Base-by-base conservation (phyloP, 2,888 invertebrate genomes). In the Phlogophora meticulosa region DNA sequence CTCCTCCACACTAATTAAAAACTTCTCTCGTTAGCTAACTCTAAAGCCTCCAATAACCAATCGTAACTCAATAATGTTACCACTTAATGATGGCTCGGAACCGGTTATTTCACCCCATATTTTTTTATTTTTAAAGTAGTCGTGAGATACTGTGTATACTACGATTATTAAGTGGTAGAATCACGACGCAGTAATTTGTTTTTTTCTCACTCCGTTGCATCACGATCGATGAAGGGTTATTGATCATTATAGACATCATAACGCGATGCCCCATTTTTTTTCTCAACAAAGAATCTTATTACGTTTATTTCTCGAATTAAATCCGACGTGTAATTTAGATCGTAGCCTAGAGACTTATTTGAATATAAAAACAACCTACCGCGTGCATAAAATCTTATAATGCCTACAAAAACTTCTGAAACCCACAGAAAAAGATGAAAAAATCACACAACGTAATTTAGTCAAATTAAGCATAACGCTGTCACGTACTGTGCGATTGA, bases 101-200 rank as follows among this genome's bases (percentile, higher is more conserved):
- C 75, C 72, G 82, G 82, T 81, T 72, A 74, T 55, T 74, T 70
- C 70, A 78, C 82, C 82, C 75, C 36, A 81, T 52, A 66, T 81
- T 80, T 90, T 66, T 90, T 91, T 91, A 90, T 92, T 92, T 93
- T 93, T 93, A 89, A 93, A 92, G 94, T 93, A 94, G 94, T 93
- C 94, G 94, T 94, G 94, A 94, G 94, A 94, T 95, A 94, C 93
- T 85, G 91, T 83, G 85, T 90, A 88, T 89, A 90, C 92, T 92
- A 92, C 86, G 93, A 91, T 93, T 93, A 94, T 94, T 94, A 94
- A 94, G 94, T 93, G 93, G 94, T 93, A 91, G 93, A 93, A 93
- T 93, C 94, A 93, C 93, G 93, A 91, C 78, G 88, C 80, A 75
- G 87, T 92, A 87, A 90, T 92, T 91, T 88, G 83, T 88, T 92